phyloP scores from a whole-genome alignment of 2,888 invertebrate species.

The Amblyteles armatorius region DNA sequence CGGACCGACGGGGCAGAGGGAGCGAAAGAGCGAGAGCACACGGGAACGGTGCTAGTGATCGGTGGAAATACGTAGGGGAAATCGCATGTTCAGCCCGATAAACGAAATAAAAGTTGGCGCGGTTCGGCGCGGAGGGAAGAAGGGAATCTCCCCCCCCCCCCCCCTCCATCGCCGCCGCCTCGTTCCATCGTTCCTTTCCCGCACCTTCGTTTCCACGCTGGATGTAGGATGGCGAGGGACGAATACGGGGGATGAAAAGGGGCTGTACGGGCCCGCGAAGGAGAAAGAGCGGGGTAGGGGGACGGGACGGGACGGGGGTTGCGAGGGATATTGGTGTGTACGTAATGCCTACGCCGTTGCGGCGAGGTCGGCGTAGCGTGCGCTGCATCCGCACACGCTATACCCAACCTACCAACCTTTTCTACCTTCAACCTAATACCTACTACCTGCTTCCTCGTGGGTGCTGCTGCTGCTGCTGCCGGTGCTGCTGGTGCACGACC shows the following conservation, averaged over 20 bases:
- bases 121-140: conserved; percentile 35
- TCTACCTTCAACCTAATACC: conserved; percentile 68
- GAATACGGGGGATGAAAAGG: conserved; percentile 56
- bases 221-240: conserved; percentile 53
- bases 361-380: conserved; percentile 68
- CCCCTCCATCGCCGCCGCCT: not conserved
- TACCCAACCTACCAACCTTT: conserved; percentile 56
- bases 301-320: conserved; percentile 39
- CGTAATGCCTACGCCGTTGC: conserved; percentile 74
- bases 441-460: conserved; percentile 69
- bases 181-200: conserved; percentile 30
- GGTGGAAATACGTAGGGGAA: conserved; percentile 77
- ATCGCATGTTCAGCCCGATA: conserved; percentile 82
- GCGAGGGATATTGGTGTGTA: conserved; percentile 73
- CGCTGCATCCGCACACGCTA: conserved; percentile 70
- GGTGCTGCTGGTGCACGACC: conserved; percentile 69
- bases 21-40: conserved; percentile 63
- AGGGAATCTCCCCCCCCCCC: conserved; percentile 45
- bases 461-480: conserved; percentile 66
- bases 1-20: conserved; percentile 56
- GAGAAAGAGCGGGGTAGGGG: conserved; percentile 41
- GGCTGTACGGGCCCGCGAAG: conserved; percentile 30
- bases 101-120: conserved; percentile 80
- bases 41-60: conserved; percentile 63
- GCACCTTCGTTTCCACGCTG: conserved; percentile 64